These are phyloP conservation scores for Plusia festucae DNA, from an alignment of 2,888 invertebrate genomes.

Conservation along the genomic window DNA sequence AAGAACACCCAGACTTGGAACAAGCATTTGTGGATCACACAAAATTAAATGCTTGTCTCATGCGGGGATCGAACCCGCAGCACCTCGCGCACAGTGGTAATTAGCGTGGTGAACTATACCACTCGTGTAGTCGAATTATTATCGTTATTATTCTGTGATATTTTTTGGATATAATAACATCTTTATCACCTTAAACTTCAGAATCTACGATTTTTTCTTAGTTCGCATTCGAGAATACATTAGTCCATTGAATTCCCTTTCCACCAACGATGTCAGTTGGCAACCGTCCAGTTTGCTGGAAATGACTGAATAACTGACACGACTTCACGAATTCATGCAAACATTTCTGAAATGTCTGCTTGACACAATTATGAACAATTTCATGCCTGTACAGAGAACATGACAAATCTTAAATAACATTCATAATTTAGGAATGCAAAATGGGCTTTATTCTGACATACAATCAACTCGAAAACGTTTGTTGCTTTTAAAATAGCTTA, in stretches of 20 bases:
- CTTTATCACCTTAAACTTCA: neutral
- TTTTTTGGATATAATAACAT: neutral
- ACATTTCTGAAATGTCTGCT: conserved; percentile 21
- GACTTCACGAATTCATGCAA: conserved; percentile 20
- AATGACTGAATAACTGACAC: conserved; percentile 42
- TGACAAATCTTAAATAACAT: neutral
- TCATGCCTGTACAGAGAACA: conserved; percentile 2
- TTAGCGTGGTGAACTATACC: too few species aligned
- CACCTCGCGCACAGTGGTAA: too few species aligned
- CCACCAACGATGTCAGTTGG: conserved; percentile 40
- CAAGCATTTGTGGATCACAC: too few species aligned
- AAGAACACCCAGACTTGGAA: too few species aligned
- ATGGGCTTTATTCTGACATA: neutral
- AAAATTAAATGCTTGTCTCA: too few species aligned
- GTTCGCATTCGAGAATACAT: conserved; percentile 7
- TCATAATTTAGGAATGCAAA: neutral
- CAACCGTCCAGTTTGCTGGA: conserved; percentile 42
- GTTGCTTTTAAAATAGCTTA: too few species aligned
- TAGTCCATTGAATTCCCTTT: conserved; percentile 30
- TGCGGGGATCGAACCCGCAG: too few species aligned
- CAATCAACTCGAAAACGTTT: too few species aligned
- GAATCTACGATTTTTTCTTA: neutral
- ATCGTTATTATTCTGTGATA: too few species aligned
- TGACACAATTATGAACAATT: conserved; percentile 17
- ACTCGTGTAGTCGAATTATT: too few species aligned